Base-by-base conservation (phyloP, 2,113 vertebrate genomes). In the Sinocyclocheilus grahami region DNA sequence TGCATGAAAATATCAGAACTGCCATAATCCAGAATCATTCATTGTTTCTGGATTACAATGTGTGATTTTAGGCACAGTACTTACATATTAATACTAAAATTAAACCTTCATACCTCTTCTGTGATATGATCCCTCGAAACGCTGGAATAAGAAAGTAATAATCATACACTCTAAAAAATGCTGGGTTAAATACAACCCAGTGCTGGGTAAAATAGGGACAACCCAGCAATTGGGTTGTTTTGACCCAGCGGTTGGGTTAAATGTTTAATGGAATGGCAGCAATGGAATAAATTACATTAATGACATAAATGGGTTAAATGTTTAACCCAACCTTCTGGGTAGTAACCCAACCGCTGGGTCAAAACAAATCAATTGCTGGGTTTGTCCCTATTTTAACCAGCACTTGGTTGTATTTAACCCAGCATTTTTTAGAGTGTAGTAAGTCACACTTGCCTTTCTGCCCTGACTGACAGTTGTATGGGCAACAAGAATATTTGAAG, bases 21-120 rank as follows among this genome's bases (percentile, higher is more conserved):
- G 65, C 81, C 81, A 72, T 39, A 55, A 72, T 72, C 3, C 48
- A 71, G 46, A 83, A 22, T 71, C 1, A 16, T 37, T 83, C 4
- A n/a, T 71, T 72, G 48, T 72, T 83, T 83, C 24, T 72, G 62
- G 65, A 53, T 48, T n/a, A 14, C 10, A 83, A 14, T 37, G 9
- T 55, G 46, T 7, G 18, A 83, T 67, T 82, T 67, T 67, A 82
- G n/a, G 62, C 3, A 42, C 58, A 80, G 20, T 11, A 37, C 1
- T 18, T 30, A 3, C 10, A 74, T 33, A 14, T 6, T 5, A 55
- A 78, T 78, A 78, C 16, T 30, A 30, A 78, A 2, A 55, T 30
- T 33, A 78, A 55, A 78, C 24, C 58, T n/a, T 62, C 58, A 78
- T 78, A 55, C 76, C 78, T 81, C 78, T 46, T 63, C 12, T 80